phyloP scores from a whole-genome alignment of 2,113 vertebrate species.

The Onychorhynchus coronatus region DNA sequence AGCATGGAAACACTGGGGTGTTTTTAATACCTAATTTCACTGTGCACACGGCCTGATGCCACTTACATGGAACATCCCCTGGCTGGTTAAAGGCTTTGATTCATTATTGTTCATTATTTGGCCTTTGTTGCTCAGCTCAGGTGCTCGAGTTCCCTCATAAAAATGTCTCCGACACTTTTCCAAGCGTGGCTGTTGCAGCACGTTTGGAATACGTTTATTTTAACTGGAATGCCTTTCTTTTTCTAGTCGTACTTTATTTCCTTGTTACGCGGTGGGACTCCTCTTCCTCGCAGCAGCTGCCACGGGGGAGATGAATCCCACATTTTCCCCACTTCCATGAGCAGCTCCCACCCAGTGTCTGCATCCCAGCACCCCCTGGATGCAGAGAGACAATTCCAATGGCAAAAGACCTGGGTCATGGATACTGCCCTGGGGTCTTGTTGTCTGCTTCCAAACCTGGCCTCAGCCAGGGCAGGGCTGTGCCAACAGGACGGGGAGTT shows the following conservation, averaged over 20 bases:
- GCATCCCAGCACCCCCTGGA: background rate
- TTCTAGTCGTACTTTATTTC: background rate
- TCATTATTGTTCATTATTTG: background rate
- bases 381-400: background rate
- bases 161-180: background rate
- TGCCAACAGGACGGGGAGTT: background rate
- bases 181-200: background rate
- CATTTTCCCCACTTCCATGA: background rate
- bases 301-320: accelerated
- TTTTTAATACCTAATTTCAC: background rate
- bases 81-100: background rate
- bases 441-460: background rate
- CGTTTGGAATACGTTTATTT: no score
- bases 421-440: background rate
- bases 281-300: background rate
- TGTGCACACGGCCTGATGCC: background rate
- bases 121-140: background rate
- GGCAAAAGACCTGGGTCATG: background rate
- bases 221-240: background rate
- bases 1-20: accelerated
- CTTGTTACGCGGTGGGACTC: background rate
- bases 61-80: background rate
- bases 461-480: background rate
- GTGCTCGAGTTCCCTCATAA: background rate
- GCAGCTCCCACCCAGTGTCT: background rate